These are phyloP conservation scores for Melanerpes aurifrons DNA, from an alignment of 2,113 vertebrate species.

Conservation along the genomic window DNA sequence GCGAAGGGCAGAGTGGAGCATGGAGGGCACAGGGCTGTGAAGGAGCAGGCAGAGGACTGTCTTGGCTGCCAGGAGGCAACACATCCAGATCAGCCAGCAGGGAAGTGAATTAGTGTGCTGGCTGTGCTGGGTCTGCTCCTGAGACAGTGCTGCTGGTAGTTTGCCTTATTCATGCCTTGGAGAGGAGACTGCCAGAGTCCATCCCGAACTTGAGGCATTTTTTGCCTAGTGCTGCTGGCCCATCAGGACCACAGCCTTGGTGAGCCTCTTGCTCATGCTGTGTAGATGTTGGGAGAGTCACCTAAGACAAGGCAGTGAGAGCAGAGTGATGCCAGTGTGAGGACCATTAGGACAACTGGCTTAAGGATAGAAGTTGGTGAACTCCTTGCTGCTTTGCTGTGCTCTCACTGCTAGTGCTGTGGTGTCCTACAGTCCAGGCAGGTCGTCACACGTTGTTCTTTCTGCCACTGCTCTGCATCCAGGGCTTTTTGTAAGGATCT, in stretches of 20 bases:
- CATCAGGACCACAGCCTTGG: fast-evolving
- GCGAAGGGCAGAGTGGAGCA: neutral
- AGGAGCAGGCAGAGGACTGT: neutral
- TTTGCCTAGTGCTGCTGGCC: fast-evolving
- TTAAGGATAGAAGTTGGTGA: neutral
- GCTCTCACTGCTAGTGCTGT: neutral
- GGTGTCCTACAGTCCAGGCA: neutral
- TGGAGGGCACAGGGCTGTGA: fast-evolving
- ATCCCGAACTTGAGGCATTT: neutral
- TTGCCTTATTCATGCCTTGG: neutral
- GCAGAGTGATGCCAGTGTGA: too few relatives aligned
- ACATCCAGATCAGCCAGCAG: neutral
- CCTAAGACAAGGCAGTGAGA: neutral
- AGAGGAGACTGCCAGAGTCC: neutral
- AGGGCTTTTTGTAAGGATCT: neutral
- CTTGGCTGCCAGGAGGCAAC: neutral
- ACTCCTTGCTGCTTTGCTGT: neutral
- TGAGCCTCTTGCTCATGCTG: neutral
- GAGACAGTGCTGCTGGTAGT: neutral
- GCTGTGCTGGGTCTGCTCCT: neutral
- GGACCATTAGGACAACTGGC: neutral
- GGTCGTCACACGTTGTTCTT: neutral
- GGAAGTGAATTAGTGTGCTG: neutral
- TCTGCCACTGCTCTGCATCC: neutral
- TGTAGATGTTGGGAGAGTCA: fast-evolving